These are phyloP conservation scores for Meteorus sp. DNA, from an alignment of 1,140 invertebrate genomes.

Conservation along the genomic window DNA sequence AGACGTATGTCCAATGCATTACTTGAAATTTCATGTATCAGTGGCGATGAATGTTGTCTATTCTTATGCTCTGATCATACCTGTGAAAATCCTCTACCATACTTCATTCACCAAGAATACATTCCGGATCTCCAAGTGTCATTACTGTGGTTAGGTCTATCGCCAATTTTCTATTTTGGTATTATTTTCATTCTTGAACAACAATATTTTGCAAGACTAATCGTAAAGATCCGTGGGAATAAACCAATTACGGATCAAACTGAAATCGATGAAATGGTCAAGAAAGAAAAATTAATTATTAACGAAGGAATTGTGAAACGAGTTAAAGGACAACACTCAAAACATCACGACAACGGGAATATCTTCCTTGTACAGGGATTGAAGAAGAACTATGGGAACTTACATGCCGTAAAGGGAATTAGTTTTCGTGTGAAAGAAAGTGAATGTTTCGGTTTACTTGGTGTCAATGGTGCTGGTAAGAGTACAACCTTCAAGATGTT, in stretches of 20 bases:
- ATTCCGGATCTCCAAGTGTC: slow-evolving; percentile 38
- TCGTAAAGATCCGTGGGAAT: slow-evolving; percentile 32
- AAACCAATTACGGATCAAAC: slow-evolving; percentile 24
- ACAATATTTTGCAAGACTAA: slow-evolving; percentile 36
- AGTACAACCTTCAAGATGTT: slow-evolving; percentile 87
- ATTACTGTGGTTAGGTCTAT: no score
- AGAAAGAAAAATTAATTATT: slow-evolving; percentile 46
- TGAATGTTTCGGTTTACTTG: slow-evolving; percentile 83
- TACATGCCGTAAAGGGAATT: slow-evolving; percentile 68
- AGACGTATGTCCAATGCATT: slow-evolving; percentile 43
- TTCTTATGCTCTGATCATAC: neutral
- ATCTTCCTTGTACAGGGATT: slow-evolving; percentile 58
- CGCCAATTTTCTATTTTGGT: slow-evolving; percentile 45
- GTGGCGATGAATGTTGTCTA: neutral
- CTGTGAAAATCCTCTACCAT: slow-evolving; percentile 22
- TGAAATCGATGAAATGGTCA: slow-evolving; percentile 49
- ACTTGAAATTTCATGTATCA: slow-evolving; percentile 31
- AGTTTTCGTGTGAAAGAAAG: slow-evolving; percentile 73
- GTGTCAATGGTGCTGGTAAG: slow-evolving; percentile 84
- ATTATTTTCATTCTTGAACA: slow-evolving; percentile 46
- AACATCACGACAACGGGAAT: slow-evolving; percentile 30
- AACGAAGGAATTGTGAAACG: slow-evolving; percentile 42
- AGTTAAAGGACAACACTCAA: neutral
- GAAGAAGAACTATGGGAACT: slow-evolving; percentile 68
- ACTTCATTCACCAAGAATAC: slow-evolving; percentile 31